Conservation (phyloP, 2,797 vertebrate genomes). For the Chiloscyllium punctatum region DNA sequence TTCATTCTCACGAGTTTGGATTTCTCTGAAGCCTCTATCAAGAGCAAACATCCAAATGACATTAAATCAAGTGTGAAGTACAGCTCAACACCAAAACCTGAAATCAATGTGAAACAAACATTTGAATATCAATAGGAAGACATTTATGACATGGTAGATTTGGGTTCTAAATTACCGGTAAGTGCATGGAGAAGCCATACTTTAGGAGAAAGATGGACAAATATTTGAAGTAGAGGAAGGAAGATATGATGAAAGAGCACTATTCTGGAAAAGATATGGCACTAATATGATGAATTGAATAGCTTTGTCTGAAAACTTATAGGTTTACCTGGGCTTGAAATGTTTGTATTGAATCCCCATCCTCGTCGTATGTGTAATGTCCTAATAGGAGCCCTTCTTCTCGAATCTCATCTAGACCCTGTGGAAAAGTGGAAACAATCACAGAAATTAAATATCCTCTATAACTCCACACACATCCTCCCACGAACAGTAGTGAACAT, state of each 20-base stretch:
- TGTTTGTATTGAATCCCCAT: conserved; percentile 75
- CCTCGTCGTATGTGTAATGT: conserved; percentile 70
- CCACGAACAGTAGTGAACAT: neutral
- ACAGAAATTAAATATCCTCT: neutral
- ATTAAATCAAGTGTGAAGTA: neutral
- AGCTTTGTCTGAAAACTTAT: neutral
- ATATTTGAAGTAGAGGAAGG: neutral
- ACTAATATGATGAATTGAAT: neutral
- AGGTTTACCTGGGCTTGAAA: conserved; percentile 68
- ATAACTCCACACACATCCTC: neutral
- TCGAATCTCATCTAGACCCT: conserved; percentile 74
- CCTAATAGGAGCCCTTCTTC: conserved; percentile 73
- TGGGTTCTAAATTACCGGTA: neutral
- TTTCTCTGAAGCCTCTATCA: neutral
- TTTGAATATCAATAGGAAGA: neutral
- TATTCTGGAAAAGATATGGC: neutral
- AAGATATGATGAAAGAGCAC: neutral
- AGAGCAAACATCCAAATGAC: neutral
- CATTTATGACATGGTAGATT: neutral
- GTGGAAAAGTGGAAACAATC: neutral
- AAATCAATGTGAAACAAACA: neutral
- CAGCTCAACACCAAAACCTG: neutral
- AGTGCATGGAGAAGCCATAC: neutral
- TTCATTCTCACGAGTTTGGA: neutral
- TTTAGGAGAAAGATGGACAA: neutral